Evolutionary conservation across 2,797 vertebrate species (phyloP).

Genomic region (Lindbergichthys nudifrons): DNA sequence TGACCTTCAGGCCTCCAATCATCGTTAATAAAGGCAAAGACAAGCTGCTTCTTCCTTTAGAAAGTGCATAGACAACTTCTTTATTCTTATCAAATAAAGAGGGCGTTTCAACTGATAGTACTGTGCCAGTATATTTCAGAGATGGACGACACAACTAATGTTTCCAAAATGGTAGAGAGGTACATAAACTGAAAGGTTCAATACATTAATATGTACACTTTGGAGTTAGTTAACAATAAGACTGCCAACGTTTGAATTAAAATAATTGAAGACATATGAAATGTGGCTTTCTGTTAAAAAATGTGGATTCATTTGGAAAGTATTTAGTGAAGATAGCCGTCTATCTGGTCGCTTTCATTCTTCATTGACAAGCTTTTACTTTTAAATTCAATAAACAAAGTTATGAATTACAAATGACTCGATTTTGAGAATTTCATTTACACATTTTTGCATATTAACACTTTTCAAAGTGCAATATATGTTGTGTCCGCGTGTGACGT

Average conservation of each 20-base stretch:
- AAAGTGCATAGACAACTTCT: background rate
- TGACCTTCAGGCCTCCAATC: background rate
- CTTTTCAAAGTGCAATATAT: background rate
- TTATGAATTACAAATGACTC: background rate
- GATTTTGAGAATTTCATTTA: background rate
- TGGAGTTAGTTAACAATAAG: background rate
- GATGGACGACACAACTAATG: background rate
- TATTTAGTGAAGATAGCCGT: background rate
- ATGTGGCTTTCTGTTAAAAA: background rate
- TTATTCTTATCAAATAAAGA: background rate
- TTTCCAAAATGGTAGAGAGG: background rate
- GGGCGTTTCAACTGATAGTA: background rate
- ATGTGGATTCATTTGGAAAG: background rate
- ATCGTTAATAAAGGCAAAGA: background rate
- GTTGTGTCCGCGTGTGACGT: background rate
- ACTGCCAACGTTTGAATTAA: background rate
- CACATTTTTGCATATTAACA: background rate
- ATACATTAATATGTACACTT: background rate
- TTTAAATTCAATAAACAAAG: background rate
- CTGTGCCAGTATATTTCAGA: background rate
- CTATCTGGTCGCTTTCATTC: background rate
- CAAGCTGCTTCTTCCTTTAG: conserved; percentile 7
- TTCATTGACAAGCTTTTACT: background rate
- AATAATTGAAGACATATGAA: background rate
- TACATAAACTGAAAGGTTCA: background rate